Conservation (phyloP, 2,113 vertebrate genomes). For the Syrrhaptes paradoxus region DNA sequence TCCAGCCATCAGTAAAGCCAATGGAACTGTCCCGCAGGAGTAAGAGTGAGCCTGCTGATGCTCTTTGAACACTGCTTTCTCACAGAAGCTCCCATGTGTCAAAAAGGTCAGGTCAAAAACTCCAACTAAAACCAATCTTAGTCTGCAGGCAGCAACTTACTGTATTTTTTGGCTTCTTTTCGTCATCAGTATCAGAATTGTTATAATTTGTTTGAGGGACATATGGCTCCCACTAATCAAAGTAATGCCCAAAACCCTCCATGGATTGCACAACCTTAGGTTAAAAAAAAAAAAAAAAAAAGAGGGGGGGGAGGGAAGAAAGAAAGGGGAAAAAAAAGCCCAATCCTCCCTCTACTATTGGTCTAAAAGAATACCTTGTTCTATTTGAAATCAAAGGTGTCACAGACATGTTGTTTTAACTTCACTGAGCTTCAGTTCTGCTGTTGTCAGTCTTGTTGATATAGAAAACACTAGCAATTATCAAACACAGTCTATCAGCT, state of each 20-base stretch:
- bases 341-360: not conserved
- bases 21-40: not conserved
- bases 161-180: not conserved
- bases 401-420: not conserved
- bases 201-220: not conserved
- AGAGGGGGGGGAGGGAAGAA: not conserved
- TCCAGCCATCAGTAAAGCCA: not conserved
- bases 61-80: not conserved
- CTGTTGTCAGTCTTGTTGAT: not conserved
- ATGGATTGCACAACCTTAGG: not conserved
- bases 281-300: not conserved
- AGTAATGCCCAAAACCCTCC: not conserved
- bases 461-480: not conserved
- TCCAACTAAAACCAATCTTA: not conserved
- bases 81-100: not conserved
- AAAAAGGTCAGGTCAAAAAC: not conserved
- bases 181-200: not conserved
- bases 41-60: not conserved
- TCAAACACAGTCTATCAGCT: not conserved
- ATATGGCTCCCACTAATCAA: not conserved
- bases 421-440: not conserved
- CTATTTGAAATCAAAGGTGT: not conserved
- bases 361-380: not conserved
- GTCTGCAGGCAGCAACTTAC: not conserved
- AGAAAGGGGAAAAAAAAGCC: not conserved